Evolutionary conservation across 2,113 vertebrate species (phyloP).

Genomic region (Carassius gibelio): DNA sequence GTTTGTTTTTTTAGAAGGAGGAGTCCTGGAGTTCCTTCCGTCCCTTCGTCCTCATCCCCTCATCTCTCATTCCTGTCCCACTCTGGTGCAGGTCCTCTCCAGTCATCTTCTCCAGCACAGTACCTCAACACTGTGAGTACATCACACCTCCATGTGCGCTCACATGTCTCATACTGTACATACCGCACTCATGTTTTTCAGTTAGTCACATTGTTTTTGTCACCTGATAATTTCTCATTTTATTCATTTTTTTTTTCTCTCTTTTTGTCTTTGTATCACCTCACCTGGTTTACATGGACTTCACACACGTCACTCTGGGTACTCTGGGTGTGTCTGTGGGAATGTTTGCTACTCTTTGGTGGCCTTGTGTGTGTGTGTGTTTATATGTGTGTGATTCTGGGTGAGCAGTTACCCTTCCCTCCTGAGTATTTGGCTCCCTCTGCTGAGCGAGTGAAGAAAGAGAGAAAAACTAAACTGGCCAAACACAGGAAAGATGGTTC

Average conservation of each 20-base stretch:
- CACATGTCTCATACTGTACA: slow-evolving; percentile 1
- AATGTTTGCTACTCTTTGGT: slow-evolving; percentile 23
- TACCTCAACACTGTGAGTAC: slow-evolving; percentile 79
- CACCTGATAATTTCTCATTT: slow-evolving; percentile 62
- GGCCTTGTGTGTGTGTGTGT: slow-evolving; percentile 20
- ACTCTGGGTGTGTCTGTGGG: slow-evolving; percentile 46
- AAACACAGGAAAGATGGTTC: slow-evolving; percentile 79
- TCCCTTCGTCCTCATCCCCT: slow-evolving; percentile 70
- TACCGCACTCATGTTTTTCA: slow-evolving; percentile 12
- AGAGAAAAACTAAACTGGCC: slow-evolving; percentile 79
- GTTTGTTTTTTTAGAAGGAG: slow-evolving; percentile 60
- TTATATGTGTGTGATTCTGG: slow-evolving; percentile 52
- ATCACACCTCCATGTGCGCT: neutral
- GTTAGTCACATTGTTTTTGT: slow-evolving; percentile 31
- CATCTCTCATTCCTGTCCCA: slow-evolving; percentile 76
- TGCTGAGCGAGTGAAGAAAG: slow-evolving; percentile 81
- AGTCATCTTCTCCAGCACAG: slow-evolving; percentile 67
- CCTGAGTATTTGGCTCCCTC: slow-evolving; percentile 82
- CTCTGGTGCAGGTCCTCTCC: slow-evolving; percentile 68
- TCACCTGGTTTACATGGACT: slow-evolving; percentile 53
- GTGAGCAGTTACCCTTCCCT: slow-evolving; percentile 81
- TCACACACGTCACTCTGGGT: slow-evolving; percentile 25
- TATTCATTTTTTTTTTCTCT: slow-evolving; percentile 55
- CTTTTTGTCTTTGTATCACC: slow-evolving; percentile 58
- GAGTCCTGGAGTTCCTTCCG: slow-evolving; percentile 69